Base-by-base conservation (phyloP, 1,140 invertebrate species). In the Neuroterus valhalla region DNA sequence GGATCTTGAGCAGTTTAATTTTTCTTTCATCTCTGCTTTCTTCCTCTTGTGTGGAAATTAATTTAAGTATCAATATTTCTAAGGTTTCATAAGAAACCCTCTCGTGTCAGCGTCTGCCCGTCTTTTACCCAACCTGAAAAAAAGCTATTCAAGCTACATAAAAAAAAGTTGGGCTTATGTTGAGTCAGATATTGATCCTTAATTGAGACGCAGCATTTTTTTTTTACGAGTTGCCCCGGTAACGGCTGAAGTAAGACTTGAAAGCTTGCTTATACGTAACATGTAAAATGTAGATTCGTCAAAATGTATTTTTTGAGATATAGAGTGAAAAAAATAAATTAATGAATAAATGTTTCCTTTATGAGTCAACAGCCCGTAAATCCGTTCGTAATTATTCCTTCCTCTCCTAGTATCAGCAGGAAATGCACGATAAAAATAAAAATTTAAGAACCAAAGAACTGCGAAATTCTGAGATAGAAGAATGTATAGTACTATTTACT, bases 311-410 rank as follows among this genome's bases (percentile, higher is more conserved):
- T 14, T 62, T 62, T 62, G 10, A 38, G 31, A 62, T 62, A n/a
- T 31, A 62, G 31, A 62, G 55, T n/a, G n/a, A 31, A 26, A n/a
- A 62, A 62, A 31, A 62, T 31, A 62, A 62, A 62, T 62, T 62
- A 62, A 62, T 62, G 55, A 62, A 26, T 26, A 62, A 62, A 62
- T 26, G n/a, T 62, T 62, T 62, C 55, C 26, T 62, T 26, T 26
- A 14, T 14, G 55, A 26, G 31, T 38, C 55, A 62, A 31, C 55
- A 15, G 21, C 21, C 23, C 55, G 55, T 62, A 14, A 62, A 31
- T 62, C 55, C 55, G 55, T 26, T 31, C 11, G 14, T 62, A 62
- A 62, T 62, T 62, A 62, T 31, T 62, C 55, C 55, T 26, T 55
- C 52, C 52, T 23, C 52, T 55, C 15, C 21, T 5, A 26, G 12